Evolutionary conservation across 2,797 vertebrate genomes (phyloP).

Genomic region (Hafferia zeledoni): DNA sequence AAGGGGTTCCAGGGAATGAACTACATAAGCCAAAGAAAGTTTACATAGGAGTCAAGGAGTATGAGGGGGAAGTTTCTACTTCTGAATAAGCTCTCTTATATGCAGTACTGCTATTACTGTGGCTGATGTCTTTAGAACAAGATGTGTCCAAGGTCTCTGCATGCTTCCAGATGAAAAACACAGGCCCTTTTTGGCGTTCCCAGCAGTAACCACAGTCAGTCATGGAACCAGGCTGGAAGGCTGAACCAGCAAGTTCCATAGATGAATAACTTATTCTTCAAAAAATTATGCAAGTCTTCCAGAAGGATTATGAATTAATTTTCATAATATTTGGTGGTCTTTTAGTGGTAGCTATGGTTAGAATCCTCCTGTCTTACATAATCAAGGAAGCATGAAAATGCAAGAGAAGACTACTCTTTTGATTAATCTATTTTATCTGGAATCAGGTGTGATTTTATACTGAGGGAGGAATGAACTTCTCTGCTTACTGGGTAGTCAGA

Average conservation of each 20-base stretch:
- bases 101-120: background rate
- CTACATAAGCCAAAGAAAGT: background rate
- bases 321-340: background rate
- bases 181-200: background rate
- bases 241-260: background rate
- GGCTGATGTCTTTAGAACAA: background rate
- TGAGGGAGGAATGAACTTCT: background rate
- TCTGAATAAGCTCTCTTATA: background rate
- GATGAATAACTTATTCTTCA: conserved; percentile 14
- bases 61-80: background rate
- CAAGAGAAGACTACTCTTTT: background rate
- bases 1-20: background rate
- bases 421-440: background rate
- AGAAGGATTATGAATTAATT: background rate
- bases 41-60: background rate
- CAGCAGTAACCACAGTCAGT: background rate
- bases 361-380: background rate
- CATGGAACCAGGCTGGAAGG: background rate
- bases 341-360: background rate
- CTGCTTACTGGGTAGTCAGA: background rate
- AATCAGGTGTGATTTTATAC: background rate
- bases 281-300: background rate
- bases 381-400: background rate
- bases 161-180: background rate
- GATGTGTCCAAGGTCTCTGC: background rate